Conservation (phyloP, 2,888 invertebrate genomes). For the Clivina fossor region DNA sequence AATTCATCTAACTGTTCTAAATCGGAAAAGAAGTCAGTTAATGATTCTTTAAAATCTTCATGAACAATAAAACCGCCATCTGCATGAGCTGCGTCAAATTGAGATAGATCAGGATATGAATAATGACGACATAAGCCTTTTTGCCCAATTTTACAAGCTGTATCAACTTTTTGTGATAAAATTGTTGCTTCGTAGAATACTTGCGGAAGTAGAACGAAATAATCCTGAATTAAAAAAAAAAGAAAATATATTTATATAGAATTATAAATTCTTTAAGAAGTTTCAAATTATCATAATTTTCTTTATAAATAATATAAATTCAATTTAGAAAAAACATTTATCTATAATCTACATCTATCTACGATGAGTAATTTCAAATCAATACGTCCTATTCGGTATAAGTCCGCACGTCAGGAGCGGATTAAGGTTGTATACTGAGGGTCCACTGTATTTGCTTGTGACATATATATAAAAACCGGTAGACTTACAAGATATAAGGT, state of each 20-base stretch:
- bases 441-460: too few species aligned
- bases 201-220: slow-evolving; percentile 92
- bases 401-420: too few species aligned
- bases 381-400: too few species aligned
- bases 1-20: slow-evolving; percentile 21
- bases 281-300: too few species aligned
- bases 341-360: too few species aligned
- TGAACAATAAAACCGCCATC: slow-evolving; percentile 60
- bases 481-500: too few species aligned
- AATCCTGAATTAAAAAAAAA: slow-evolving; percentile 68
- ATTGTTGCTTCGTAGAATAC: slow-evolving; percentile 96
- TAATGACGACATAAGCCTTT: slow-evolving; percentile 78
- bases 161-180: slow-evolving; percentile 78
- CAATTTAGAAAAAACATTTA: too few species aligned
- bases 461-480: too few species aligned
- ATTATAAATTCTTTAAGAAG: too few species aligned
- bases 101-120: slow-evolving; percentile 76
- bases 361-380: too few species aligned
- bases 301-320: too few species aligned
- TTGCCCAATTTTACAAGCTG: slow-evolving; percentile 73
- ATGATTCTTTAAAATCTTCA: slow-evolving; percentile 51
- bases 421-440: too few species aligned
- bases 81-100: slow-evolving; percentile 62
- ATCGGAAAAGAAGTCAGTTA: slow-evolving; percentile 37
- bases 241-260: neutral